Conservation (phyloP, 1,140 invertebrate genomes). For the Plectus sambesii region DNA sequence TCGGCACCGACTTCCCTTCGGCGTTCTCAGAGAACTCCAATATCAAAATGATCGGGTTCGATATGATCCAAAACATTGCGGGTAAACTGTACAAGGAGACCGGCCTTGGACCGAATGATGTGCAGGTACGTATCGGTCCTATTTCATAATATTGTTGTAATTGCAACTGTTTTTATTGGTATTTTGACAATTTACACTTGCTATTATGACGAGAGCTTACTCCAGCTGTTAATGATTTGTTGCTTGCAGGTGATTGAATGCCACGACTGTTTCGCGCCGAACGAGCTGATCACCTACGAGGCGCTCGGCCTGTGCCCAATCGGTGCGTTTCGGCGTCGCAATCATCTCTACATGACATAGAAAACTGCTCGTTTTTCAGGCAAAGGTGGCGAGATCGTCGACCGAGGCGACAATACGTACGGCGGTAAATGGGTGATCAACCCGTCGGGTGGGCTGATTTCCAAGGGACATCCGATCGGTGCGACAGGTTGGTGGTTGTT, state of each 20-base stretch:
- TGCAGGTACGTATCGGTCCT: too few species aligned
- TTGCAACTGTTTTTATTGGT: conserved; percentile 5
- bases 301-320: conserved; percentile 78
- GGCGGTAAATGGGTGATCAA: conserved; percentile 93
- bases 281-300: conserved; percentile 95
- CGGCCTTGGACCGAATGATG: conserved; percentile 45
- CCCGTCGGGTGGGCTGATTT: conserved; percentile 92
- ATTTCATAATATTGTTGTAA: too few species aligned
- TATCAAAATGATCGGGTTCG: conserved; percentile 87
- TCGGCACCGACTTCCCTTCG: conserved; percentile 75
- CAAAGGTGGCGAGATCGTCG: conserved; percentile 79
- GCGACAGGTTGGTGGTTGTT: conserved; percentile 62
- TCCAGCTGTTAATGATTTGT: conserved; percentile 70
- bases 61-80: conserved; percentile 80
- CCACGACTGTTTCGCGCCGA: conserved; percentile 97
- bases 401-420: conserved; percentile 88
- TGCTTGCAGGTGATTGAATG: conserved; percentile 97
- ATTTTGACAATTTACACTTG: conserved; percentile 11
- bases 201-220: conserved; percentile 52
- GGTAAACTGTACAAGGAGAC: conserved; percentile 67
- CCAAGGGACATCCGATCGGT: conserved; percentile 93
- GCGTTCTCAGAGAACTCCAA: conserved; percentile 71
- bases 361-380: conserved; percentile 30
- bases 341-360: not conserved
- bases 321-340: conserved; percentile 50